Evolutionary conservation across 2,888 invertebrate genomes (phyloP).

Genomic region (Muschampia plurimacula): DNA sequence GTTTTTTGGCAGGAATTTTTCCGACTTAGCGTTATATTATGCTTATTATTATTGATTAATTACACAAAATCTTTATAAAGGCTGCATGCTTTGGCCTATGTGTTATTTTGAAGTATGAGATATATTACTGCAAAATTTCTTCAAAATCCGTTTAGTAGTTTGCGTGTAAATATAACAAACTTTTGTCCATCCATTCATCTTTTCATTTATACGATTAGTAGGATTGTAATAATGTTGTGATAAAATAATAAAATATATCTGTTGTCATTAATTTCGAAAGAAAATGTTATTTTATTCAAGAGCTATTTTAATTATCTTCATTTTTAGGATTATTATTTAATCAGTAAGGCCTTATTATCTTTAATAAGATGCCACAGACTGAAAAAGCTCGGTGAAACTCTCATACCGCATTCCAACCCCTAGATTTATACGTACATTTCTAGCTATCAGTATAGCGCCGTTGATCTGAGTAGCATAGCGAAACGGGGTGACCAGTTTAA

Average conservation of each 20-base stretch:
- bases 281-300: background rate
- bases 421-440: constrained; percentile 4
- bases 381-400: constrained; percentile 14
- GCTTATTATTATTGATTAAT: no score
- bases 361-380: constrained; percentile 7
- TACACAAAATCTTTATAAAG: no score
- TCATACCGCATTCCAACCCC: constrained; percentile 19
- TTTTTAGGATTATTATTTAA: background rate
- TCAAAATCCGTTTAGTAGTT: no score
- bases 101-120: background rate
- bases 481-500: constrained; percentile 5
- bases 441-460: constrained; percentile 14
- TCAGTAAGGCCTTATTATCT: background rate
- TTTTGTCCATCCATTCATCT: no score
- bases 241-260: background rate
- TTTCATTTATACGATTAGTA: no score
- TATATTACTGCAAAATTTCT: no score
- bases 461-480: constrained; percentile 16
- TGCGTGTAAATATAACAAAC: background rate
- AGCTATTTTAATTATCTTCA: background rate
- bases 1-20: no score
- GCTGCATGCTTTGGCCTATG: background rate
- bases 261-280: no score
- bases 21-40: no score
- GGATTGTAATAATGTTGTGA: background rate